Evolutionary conservation across 2,888 invertebrate species (phyloP), one percentile per base, ranked within the genome.

Genomic region (Sphaerophoria rueppellii): DNA sequence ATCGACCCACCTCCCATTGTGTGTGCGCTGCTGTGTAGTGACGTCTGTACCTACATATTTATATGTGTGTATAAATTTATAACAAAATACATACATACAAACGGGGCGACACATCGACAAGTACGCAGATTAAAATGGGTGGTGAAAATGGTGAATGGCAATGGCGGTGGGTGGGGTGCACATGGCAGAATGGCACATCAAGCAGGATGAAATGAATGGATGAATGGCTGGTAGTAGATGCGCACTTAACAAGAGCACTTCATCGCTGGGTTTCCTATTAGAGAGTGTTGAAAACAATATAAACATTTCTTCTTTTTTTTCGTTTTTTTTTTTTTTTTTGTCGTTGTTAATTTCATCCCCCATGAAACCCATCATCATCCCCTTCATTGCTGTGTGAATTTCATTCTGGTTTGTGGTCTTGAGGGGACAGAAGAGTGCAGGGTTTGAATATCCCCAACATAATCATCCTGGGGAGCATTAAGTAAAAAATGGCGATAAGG

Each of bases 261-360:
- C 73, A 72, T 78, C 60, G 50, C 67, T 73, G 55, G 43, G 57
- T 58, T 24, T 79, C 65, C 69, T 71, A 48, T 58, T 55, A 65
- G 63, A 73, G 73, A 63, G 81, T 60, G 85, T 70, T 76, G 80
- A 85, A 85, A 77, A 81, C 76, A 85, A 85, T 85, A 85, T 81
- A 73, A 77, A 73, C 81, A 67, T 85, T 74, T 63, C 74, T 80
- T 80, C 80, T 70, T 63, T 77, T 80, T 24, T 24, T 24, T 24
- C 2, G 1, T 24, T 2, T 24, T 24, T 24, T 24, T 24, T 24
- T 24, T 2, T 24, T 24, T 24, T 24, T 24, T 24, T 24, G 24
- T 24, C 24, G 24, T 24, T 24, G 24, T 24, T 24, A 1, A 24
- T 24, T 81, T 63, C 85, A 85, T 81, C 81, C 85, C 81, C 73